Base-by-base conservation (phyloP, 2,888 invertebrate species). In the Hydraecia micacea region DNA sequence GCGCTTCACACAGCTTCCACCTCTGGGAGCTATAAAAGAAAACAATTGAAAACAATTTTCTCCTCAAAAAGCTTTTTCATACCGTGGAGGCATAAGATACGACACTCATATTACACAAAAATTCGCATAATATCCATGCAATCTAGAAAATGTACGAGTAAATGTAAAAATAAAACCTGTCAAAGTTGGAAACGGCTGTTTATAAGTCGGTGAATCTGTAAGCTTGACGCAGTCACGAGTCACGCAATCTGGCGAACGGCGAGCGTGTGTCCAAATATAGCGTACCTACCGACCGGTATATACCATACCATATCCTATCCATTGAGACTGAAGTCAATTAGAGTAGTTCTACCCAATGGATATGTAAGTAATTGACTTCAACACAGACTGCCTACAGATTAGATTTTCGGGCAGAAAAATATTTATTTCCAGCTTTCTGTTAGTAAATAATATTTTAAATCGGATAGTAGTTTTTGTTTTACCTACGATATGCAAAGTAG, bases 11-110 rank as follows among this genome's bases (percentile, higher is more conserved):
- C 88, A 86, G 84, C 83, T 84, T 83, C 87, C 87, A 88, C 91
- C 91, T 90, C 83, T 75, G 92, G 91, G 91, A 86, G 86, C 90
- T 88, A 90, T 91, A 91, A 92, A 92, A 89, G 88, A 90, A 91
- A 91, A 91, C 91, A 92, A 91, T 91, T 91, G 91, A 87, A 89
- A 92, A 91, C 90, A 92, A 92, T 92, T 91, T 90, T 88, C 91
- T 86, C 81, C 81, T 85, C 75, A 73, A 72, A 86, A 91, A 89
- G 86, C 88, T 89, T 89, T 91, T 91, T 89, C 90, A 88, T 89
- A 85, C 72, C 79, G 83, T 82, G 77, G 80, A 86, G 82, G 77
- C 85, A 84, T 89, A 87, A 85, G 78, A 84, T 86, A 87, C 86
- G 85, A 87, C 86, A 85, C 79, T 87, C 72, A 83, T 87, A 85